Evolutionary conservation across 2,888 invertebrate species (phyloP), one percentile per base, ranked within the genome.

Genomic region (Lasioglossum vierecki): DNA sequence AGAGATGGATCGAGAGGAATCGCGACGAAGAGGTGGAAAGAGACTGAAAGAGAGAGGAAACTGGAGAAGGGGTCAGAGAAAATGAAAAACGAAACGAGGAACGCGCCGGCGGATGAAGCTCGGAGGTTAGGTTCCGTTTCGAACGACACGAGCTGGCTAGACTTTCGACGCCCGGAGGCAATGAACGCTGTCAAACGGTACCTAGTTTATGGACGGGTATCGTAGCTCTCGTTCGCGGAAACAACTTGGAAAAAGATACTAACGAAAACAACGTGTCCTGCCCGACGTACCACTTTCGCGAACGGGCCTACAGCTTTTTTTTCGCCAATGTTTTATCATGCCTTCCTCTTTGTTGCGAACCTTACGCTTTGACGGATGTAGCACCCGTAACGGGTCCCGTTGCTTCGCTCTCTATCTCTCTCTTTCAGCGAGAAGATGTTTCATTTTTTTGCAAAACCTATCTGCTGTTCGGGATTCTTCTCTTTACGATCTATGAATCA

Each of bases 101-200:
- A 57, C 49, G 44, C 26, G 46, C 18, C 63, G 60, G 2, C 39
- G 46, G 49, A 39, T 1, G 49, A 66, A 71, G 35, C 49, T 26
- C n/a, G 60, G 70, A 70, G 80, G 53, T 44, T 76, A 81, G 46
- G 78, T 63, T 53, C 73, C 74, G 79, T 81, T 83, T 35, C 60
- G 80, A 85, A 49, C 79, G 74, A n/a, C 79, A 63, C 79, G 49
- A 70, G 66, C 26, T 35, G 73, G 66, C 26, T 35, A 72, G 72
- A 76, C 76, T 83, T 83, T 81, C 75, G 26, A 70, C 44, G 46
- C 66, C 76, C 76, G 76, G 15, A 63, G 84, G 73, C 77, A 85
- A 87, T 82, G 88, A 88, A 91, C 90, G 89, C 84, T 91, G 88
- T 87, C 77, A 83, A 92, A 92, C 91, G 92, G 91, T 92, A 91